Conservation (phyloP, 2,797 vertebrate species). For the Intellagama lesueurii region DNA sequence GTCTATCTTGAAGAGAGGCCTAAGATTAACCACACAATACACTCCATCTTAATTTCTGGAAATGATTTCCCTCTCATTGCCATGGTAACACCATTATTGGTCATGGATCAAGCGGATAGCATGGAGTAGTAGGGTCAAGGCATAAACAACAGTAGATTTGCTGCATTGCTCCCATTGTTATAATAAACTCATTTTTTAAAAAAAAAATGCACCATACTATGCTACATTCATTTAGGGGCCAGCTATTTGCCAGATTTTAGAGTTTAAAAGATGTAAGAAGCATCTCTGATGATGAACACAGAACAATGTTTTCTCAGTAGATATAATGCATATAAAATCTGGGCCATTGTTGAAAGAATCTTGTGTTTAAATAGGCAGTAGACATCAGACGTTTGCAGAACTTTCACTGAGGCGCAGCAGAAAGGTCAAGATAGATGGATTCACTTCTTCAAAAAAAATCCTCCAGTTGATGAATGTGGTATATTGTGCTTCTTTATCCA, state of each 20-base stretch:
- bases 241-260: no score
- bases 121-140: slow-evolving; percentile 15
- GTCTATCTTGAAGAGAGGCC: not conserved
- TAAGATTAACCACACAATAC: not conserved
- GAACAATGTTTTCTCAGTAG: not conserved
- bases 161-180: not conserved
- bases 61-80: slow-evolving; percentile 18
- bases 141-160: slow-evolving; percentile 17
- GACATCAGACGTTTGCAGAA: not conserved
- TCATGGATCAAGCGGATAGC: not conserved
- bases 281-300: not conserved
- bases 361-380: not conserved
- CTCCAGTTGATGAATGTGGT: not conserved
- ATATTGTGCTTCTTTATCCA: no score
- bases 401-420: not conserved
- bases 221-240: not conserved
- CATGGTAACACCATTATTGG: not conserved
- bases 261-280: not conserved
- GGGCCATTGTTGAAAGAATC: slow-evolving; percentile 30
- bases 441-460: no score
- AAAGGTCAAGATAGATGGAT: not conserved
- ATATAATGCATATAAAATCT: slow-evolving; percentile 32
- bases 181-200: not conserved
- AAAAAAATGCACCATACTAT: not conserved
- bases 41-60: slow-evolving; percentile 23